These are phyloP conservation scores for Phyllostomus discolor DNA, from an alignment of 2,113 vertebrate species.

Conservation along the genomic window DNA sequence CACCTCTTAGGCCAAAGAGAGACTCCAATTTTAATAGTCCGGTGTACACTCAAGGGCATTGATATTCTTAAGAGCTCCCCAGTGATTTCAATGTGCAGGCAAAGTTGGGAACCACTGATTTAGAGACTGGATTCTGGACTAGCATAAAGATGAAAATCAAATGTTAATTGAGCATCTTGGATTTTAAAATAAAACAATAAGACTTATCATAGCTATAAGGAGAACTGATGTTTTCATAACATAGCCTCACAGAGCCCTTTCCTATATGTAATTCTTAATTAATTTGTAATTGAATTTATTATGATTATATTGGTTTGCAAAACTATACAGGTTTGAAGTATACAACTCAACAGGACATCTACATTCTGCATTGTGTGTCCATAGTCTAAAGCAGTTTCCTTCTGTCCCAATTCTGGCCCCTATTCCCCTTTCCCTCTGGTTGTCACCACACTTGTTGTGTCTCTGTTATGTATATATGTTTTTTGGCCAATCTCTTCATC, in stretches of 20 bases:
- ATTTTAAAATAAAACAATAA: not conserved
- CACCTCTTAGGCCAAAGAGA: not conserved
- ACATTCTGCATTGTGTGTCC: too few relatives aligned
- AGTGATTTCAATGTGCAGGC: not conserved
- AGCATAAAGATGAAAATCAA: not conserved
- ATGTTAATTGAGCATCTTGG: not conserved
- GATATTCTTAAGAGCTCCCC: not conserved
- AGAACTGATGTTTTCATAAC: not conserved
- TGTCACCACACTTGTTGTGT: too few relatives aligned
- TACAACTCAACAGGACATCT: too few relatives aligned
- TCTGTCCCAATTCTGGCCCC: too few relatives aligned
- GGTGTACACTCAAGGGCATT: not conserved
- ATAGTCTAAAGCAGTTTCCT: too few relatives aligned
- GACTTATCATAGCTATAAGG: not conserved
- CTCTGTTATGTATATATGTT: too few relatives aligned
- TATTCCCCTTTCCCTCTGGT: too few relatives aligned
- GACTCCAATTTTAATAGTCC: not conserved
- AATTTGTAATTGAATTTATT: too few relatives aligned
- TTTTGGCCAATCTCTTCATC: too few relatives aligned
- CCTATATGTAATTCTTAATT: not conserved
- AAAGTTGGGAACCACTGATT: not conserved
- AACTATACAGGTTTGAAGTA: too few relatives aligned
- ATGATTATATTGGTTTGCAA: too few relatives aligned
- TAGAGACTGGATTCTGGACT: not conserved
- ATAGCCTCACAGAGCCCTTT: not conserved